Evolutionary conservation across 2,888 invertebrate genomes (phyloP).

Genomic region (Leptinotarsa peninsularis): DNA sequence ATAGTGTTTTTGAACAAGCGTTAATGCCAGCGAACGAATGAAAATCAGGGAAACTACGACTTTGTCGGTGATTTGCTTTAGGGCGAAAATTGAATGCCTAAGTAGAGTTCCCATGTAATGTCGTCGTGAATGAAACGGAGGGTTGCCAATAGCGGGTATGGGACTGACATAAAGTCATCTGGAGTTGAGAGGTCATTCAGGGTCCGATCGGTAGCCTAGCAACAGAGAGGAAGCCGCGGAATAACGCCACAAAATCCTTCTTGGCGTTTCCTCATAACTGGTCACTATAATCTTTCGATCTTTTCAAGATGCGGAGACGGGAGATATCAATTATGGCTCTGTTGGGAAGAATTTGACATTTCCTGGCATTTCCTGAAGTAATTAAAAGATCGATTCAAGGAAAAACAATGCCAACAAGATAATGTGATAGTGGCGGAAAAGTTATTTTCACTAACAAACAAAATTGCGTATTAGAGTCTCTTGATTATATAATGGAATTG

Average conservation of each 20-base stretch:
- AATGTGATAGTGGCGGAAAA: neutral
- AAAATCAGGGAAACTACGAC: neutral
- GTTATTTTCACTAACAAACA: too few relatives aligned
- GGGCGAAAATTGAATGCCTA: neutral
- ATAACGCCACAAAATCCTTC: constrained; percentile 34
- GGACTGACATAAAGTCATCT: constrained; percentile 58
- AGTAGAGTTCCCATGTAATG: constrained; percentile 3
- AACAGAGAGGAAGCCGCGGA: constrained; percentile 46
- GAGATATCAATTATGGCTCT: constrained; percentile 24
- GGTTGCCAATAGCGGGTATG: constrained; percentile 50
- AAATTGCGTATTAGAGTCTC: too few relatives aligned
- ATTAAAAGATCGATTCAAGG: neutral
- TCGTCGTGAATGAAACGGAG: constrained; percentile 30
- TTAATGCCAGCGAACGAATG: constrained; percentile 31
- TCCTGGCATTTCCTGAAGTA: neutral
- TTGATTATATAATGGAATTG: too few relatives aligned
- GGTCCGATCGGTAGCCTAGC: constrained; percentile 58
- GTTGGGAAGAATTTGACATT: neutral
- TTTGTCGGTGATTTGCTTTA: neutral
- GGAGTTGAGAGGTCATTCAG: constrained; percentile 65
- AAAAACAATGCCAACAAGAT: neutral
- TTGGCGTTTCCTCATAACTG: constrained; percentile 35
- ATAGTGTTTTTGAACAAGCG: constrained; percentile 7
- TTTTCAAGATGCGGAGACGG: constrained; percentile 7
- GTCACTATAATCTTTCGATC: constrained; percentile 23